Evolutionary conservation across 2,888 invertebrate species (phyloP), one percentile per base, ranked within the genome.

Genomic region (Mamestra brassicae): DNA sequence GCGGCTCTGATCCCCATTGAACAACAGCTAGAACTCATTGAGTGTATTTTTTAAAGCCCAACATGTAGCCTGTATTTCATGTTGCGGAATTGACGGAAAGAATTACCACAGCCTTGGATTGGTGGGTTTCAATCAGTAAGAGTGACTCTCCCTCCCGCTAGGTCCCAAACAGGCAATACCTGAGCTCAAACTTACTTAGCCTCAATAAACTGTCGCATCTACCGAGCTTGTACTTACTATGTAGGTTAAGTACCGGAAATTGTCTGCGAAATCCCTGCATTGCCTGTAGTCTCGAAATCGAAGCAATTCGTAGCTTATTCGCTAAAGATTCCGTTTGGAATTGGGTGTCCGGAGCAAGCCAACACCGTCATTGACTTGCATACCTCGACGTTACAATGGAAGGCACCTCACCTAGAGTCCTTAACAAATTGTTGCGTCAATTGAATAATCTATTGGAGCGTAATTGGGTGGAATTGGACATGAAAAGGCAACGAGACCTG

Each of bases 391-490:
- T 34, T n/a, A 57, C 13, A 13, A 17, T 8, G 17, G 26, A 17
- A 52, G 11, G 3, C 11, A 69, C 26, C 34, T 72, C 13, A 38
- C 0, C 50, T 34, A 13, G 54, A 17, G 4, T 55, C n/a, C 45
- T 13, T 17, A 42, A 55, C 73, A 70, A 70, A 70, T 42, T 36
- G 74, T 80, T 17, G 10, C n/a, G 42, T 62, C 61, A 80, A 76
- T 80, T 74, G 80, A 76, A 26, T 17, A 47, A 80, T 80, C 17
- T 54, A 73, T 57, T 17, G 50, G 26, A 55, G 26, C 36, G 57
- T 80, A 45, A 76, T 76, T 76, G 76, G 61, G 34, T 62, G 4
- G 80, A 80, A 76, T 76, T 76, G 80, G 80, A 76, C 26, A 38
- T 62, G 62, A 76, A 80, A 76, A 80, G 76, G 80, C 80, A 54